Conservation (phyloP, 2,113 vertebrate genomes). For the Trogon surrucura region DNA sequence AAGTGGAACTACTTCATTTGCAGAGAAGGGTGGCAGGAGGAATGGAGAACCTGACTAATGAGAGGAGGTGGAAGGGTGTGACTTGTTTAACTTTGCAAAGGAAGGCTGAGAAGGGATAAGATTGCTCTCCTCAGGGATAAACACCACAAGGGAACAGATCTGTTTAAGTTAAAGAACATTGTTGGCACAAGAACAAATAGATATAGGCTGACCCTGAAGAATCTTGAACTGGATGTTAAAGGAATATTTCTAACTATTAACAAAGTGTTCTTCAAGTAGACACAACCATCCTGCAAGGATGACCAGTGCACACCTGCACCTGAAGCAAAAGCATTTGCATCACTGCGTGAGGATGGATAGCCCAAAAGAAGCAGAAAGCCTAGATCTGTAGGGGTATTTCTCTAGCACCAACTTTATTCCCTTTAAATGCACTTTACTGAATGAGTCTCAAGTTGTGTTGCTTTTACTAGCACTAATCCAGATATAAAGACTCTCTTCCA, state of each 20-base stretch:
- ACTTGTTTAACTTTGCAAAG: slow-evolving; percentile 20
- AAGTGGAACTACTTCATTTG: background rate
- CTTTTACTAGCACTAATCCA: background rate
- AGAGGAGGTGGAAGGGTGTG: background rate
- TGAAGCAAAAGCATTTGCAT: background rate
- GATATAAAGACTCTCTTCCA: background rate
- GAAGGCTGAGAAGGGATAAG: slow-evolving; percentile 16
- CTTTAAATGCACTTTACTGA: background rate
- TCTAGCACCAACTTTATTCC: background rate
- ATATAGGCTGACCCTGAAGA: slow-evolving; percentile 10
- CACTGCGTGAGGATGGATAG: background rate
- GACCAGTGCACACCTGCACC: background rate
- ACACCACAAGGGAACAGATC: background rate
- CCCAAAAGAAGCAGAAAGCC: background rate
- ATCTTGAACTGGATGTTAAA: background rate
- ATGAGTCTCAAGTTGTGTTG: background rate
- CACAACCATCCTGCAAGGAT: background rate
- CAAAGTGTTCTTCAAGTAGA: background rate
- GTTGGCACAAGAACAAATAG: slow-evolving; percentile 35
- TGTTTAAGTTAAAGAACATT: slow-evolving; percentile 58
- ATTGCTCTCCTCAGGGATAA: slow-evolving; percentile 16
- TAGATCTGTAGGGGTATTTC: background rate
- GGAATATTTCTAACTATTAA: background rate
- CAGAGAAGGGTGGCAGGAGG: background rate
- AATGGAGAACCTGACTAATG: background rate